Conservation (phyloP, 2,797 vertebrate species). For the Prunella strophiata region DNA sequence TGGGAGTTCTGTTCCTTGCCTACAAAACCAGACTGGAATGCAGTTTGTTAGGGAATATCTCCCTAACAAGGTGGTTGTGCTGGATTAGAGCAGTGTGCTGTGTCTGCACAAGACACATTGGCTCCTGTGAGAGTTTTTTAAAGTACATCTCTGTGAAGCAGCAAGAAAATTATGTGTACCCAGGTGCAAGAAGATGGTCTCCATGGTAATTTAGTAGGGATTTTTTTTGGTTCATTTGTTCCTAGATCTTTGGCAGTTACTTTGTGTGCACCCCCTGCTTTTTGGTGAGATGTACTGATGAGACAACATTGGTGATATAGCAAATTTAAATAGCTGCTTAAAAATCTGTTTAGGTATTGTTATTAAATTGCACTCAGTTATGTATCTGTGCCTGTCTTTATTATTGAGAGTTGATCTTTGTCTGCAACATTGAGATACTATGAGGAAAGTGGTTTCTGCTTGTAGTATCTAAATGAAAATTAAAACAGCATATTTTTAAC, state of each 20-base stretch:
- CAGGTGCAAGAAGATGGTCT: neutral
- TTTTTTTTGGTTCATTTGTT: neutral
- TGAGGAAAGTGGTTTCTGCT: neutral
- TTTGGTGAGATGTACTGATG: neutral
- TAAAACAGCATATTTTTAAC: neutral
- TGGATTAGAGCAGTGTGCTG: neutral
- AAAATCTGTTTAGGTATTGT: neutral
- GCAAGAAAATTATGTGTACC: neutral
- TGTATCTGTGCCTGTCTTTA: neutral
- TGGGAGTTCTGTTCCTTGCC: neutral
- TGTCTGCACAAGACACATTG: neutral
- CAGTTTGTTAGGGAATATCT: neutral
- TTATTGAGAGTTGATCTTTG: neutral
- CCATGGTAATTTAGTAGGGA: neutral
- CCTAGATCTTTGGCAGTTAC: neutral
- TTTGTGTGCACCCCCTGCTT: neutral
- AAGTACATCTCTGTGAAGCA: neutral
- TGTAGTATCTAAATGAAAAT: neutral
- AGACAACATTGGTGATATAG: fast-evolving
- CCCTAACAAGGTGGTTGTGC: neutral
- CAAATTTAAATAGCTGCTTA: neutral
- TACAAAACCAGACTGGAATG: neutral
- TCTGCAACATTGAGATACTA: neutral
- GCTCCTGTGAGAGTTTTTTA: neutral
- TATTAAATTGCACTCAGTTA: neutral